Evolutionary conservation across 2,797 vertebrate species (phyloP).

Genomic region (Chaenodraco wilsoni): DNA sequence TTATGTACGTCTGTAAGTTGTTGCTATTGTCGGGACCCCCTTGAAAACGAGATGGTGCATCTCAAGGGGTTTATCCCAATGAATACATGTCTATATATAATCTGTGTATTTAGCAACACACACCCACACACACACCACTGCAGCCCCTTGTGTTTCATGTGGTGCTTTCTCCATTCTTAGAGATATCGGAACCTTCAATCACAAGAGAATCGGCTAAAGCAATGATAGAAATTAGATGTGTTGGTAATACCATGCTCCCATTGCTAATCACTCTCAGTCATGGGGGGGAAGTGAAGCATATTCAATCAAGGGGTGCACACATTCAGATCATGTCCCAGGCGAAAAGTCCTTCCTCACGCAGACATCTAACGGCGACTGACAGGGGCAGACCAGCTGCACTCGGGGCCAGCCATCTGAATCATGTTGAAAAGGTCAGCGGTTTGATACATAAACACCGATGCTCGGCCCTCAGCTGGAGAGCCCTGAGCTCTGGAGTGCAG

Average conservation of each 20-base stretch:
- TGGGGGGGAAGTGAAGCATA: constrained; percentile 2
- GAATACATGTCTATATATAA: background rate
- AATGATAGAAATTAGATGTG: constrained; percentile 26
- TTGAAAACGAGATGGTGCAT: no score
- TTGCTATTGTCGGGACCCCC: no score
- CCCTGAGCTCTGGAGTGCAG: constrained; percentile 35
- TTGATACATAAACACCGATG: constrained; percentile 55
- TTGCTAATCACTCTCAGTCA: constrained; percentile 19
- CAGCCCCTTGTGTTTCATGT: background rate
- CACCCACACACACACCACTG: background rate
- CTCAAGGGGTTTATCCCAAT: no score
- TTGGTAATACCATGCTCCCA: constrained; percentile 5
- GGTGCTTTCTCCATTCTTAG: constrained; percentile 2
- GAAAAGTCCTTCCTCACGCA: constrained; percentile 17
- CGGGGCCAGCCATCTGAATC: constrained; percentile 51
- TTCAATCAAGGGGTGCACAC: constrained; percentile 2
- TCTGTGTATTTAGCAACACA: constrained; percentile 10
- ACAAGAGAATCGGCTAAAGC: background rate
- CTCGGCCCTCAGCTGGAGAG: constrained; percentile 50
- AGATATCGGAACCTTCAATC: background rate
- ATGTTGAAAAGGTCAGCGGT: constrained; percentile 61
- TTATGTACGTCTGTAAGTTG: no score
- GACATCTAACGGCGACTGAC: constrained; percentile 52
- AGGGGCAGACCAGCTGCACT: constrained; percentile 48
- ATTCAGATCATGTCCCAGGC: constrained; percentile 23